Percentiles rank a stretch among this genome's conserved stretches.
phyloP scores from a whole-genome alignment of 2,797 vertebrate genomes.

The Nyctalus aviator region DNA sequence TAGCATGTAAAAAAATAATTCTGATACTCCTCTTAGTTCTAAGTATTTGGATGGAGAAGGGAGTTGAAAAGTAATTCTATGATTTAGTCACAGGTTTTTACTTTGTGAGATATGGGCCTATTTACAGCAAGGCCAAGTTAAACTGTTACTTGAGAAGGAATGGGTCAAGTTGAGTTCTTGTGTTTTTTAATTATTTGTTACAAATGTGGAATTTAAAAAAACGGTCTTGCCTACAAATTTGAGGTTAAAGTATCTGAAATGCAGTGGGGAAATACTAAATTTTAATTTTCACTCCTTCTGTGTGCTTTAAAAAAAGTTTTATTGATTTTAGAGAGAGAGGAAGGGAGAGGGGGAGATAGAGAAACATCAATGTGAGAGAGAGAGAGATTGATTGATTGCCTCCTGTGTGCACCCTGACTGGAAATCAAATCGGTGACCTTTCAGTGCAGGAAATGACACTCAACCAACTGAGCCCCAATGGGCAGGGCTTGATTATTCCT shows the following conservation, averaged over 20 bases:
- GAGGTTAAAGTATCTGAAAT: conserved; percentile 31
- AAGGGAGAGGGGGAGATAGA: no score
- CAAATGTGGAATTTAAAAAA: background rate
- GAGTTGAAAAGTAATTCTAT: conserved; percentile 52
- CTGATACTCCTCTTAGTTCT: conserved; percentile 40
- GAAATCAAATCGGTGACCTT: no score
- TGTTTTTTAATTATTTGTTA: conserved; percentile 33
- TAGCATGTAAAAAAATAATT: conserved; percentile 41
- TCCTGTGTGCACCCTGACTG: no score
- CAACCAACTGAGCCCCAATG: no score
- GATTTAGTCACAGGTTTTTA: conserved; percentile 38
- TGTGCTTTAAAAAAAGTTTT: background rate
- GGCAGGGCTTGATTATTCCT: background rate
- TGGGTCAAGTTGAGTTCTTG: conserved; percentile 1
- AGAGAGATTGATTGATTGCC: no score
- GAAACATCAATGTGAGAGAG: no score
- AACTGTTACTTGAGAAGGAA: conserved; percentile 47
- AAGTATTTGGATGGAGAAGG: conserved; percentile 46
- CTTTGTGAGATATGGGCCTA: background rate
- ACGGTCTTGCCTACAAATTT: background rate
- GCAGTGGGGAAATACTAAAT: background rate
- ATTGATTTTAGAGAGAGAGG: no score
- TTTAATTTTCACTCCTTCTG: conserved; percentile 22
- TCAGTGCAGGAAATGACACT: no score
- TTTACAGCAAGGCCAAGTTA: conserved; percentile 37